These are phyloP conservation scores for Zaprionus kolodkinae DNA, from an alignment of 1,140 invertebrate species.

Conservation along the genomic window DNA sequence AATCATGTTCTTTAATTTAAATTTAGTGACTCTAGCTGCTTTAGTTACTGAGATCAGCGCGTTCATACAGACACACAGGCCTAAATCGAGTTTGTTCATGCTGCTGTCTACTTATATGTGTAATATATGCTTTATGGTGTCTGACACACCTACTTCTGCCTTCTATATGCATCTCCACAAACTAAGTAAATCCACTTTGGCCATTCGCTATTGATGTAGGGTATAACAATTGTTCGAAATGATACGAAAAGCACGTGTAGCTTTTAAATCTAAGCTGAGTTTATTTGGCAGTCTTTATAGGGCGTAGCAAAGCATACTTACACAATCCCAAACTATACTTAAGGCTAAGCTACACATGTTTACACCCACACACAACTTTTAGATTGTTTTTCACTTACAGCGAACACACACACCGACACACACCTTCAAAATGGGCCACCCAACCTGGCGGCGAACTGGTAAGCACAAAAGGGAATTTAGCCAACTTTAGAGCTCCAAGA, in stretches of 20 bases:
- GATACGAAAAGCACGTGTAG: neutral
- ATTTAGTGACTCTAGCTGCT: neutral
- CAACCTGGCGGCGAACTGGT: neutral
- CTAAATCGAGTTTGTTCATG: too few relatives aligned
- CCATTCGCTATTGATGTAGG: too few relatives aligned
- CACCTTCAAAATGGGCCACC: constrained; percentile 43
- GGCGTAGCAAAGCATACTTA: neutral
- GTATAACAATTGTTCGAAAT: neutral
- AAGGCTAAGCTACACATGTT: neutral
- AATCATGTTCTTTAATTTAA: neutral
- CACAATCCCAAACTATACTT: neutral
- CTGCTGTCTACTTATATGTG: too few relatives aligned
- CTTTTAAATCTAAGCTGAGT: neutral
- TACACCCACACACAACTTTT: constrained; percentile 53
- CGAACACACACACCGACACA: constrained; percentile 33
- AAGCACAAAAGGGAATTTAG: neutral
- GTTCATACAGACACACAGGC: neutral
- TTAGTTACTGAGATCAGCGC: neutral
- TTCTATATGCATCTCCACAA: too few relatives aligned
- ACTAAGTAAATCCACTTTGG: too few relatives aligned
- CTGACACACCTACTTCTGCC: too few relatives aligned
- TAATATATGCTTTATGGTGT: too few relatives aligned
- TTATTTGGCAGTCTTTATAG: neutral
- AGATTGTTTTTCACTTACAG: constrained; percentile 75
- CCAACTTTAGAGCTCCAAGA: neutral